Base-by-base conservation (phyloP, 1,140 invertebrate species). In the Hydropsyche tenuis region DNA sequence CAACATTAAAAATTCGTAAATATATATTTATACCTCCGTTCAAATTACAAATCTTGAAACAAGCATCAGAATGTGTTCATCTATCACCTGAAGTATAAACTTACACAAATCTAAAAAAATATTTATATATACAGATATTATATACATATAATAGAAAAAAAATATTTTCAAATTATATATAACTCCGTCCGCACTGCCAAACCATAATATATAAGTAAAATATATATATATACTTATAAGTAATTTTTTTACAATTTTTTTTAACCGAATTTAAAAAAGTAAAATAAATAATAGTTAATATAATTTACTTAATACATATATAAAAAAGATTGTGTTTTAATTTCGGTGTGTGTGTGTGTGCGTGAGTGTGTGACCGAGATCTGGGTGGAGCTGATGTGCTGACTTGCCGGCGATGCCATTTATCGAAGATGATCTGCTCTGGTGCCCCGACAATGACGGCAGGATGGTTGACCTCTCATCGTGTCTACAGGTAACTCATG, bases 341-440 rank as follows among this genome's bases (percentile, higher is more conserved):
- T 4, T 37, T 37, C 30, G 30, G 30, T 37, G 30, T 37, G 30
- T 37, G 30, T 4, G 30, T 37, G 9, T n/a, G 30, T 37, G 30
- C 30, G n/a, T n/a, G n/a, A n/a, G n/a, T n/a, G n/a, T n/a, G n/a
- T n/a, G n/a, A n/a, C n/a, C n/a, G n/a, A n/a, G n/a, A n/a, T n/a
- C n/a, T n/a, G 87, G 86, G 86, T 85, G 86, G 85, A 83, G 86
- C 88, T 81, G 85, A 88, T 84, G 87, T 88, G 83, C 85, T 87
- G 83, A 85, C 82, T 86, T 88, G 80, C 85, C 88, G 89, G 89
- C 89, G 87, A 96, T 96, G 94, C 94, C 94, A 86, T 96, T 96
- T 88, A 95, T 96, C 86, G 94, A 96, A 87, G 94, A 96, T 88
- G 94, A 95, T 81, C 84, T 93, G 78, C 89, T 95, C 78, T 96